Base-by-base conservation (phyloP, 2,888 invertebrate species). In the Agonopterix heracliana region DNA sequence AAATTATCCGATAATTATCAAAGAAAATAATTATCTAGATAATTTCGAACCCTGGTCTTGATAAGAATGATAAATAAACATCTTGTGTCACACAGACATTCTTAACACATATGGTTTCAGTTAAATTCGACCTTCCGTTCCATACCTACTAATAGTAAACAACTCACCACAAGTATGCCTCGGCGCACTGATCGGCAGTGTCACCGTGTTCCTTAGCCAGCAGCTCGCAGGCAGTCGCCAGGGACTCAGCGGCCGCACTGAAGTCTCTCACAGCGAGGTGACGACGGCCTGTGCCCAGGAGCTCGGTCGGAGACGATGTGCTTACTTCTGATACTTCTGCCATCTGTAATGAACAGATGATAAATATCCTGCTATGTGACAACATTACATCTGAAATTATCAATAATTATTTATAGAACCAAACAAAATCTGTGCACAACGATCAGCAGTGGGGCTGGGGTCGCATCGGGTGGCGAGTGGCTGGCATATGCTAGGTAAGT, bases 141-240 rank as follows among this genome's bases (percentile, higher is more conserved):
- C n/a, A n/a, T n/a, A n/a, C n/a, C n/a, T n/a, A n/a, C n/a, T n/a
- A n/a, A 17, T 17, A 17, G 17, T 11, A 36, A 2, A 12, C 5
- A 13, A 53, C 94, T 75, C 93, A 99, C 81, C 94, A 92, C 54
- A 96, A 91, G 77, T 98, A 96, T 5, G 96, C 94, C 61, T 97
- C 97, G 5, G 95, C 98, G 67, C 97, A 93, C 69, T 96, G 95
- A 66, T 95, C 93, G 3, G 94, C 95, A 14, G 92, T 87, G 56
- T 96, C 96, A 0, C 97, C 96, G 77, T 95, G 93, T 54, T 95
- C 89, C 44, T 91, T 90, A 1, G 92, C 93, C 9, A 95, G 89
- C 4, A 93, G 69, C 64, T 93, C 92, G 62, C 94, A 94, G 0
- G 95, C 94, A 60, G 91, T 85, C 49, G 94, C 91, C n/a, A 96